phyloP scores from a whole-genome alignment of 2,113 vertebrate species.

The Vimba vimba region DNA sequence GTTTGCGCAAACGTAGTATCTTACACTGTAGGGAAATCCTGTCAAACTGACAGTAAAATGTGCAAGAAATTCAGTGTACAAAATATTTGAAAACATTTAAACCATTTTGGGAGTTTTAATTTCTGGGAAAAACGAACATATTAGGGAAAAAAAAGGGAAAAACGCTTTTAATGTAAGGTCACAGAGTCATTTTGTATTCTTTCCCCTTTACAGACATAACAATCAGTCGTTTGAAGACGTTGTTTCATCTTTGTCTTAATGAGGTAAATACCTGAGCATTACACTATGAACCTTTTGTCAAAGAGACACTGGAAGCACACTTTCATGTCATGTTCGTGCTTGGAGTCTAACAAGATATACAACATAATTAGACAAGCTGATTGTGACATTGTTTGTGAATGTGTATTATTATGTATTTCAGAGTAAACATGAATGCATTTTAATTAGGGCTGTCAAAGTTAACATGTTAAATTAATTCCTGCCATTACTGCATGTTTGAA shows the following conservation, averaged over 20 bases:
- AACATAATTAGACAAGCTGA: conserved; percentile 22
- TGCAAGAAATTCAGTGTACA: neutral
- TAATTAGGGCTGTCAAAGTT: neutral
- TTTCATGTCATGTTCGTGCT: conserved; percentile 2
- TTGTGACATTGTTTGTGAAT: conserved; percentile 18
- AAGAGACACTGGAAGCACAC: neutral
- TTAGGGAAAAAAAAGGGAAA: neutral
- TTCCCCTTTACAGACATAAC: neutral
- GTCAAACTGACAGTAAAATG: conserved; percentile 3
- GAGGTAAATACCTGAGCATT: conserved; percentile 14
- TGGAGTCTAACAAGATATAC: conserved; percentile 35
- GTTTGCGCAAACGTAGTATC: neutral
- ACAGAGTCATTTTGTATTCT: neutral
- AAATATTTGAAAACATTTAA: neutral
- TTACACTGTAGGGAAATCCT: neutral
- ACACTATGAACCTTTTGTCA: conserved; percentile 21
- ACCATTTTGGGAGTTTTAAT: neutral
- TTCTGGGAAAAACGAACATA: neutral
- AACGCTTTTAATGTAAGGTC: conserved; percentile 10
- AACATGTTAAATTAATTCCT: no score
- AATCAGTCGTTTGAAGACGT: neutral
- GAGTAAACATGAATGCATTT: conserved; percentile 9
- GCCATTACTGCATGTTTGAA: neutral
- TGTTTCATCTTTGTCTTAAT: conserved; percentile 42
- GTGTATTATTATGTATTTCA: neutral